Percentiles rank a stretch among this genome's conserved stretches.
These are phyloP conservation scores for Eretmocerus hayati DNA, from an alignment of 2,888 invertebrate genomes.

Conservation along the genomic window DNA sequence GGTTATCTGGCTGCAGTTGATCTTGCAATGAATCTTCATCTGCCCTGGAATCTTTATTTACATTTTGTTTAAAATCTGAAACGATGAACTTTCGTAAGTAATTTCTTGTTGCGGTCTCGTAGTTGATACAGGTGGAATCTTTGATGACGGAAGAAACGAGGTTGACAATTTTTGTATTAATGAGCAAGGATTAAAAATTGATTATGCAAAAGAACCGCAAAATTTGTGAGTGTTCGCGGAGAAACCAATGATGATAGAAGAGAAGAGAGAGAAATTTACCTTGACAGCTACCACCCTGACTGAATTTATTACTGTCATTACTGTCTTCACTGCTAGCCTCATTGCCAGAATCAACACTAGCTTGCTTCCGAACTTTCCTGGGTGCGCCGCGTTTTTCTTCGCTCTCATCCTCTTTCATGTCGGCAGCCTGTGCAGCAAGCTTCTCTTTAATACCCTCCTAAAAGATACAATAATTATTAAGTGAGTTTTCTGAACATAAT, in stretches of 20 bases:
- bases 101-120: background rate
- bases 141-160: no score
- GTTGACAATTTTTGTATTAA: background rate
- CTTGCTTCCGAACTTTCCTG: conserved; percentile 56
- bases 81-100: no score
- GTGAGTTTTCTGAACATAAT: no score
- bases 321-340: conserved; percentile 92
- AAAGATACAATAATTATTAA: conserved; percentile 1
- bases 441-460: conserved; percentile 82
- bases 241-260: no score
- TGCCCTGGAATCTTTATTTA: conserved; percentile 41
- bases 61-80: conserved; percentile 44
- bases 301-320: conserved; percentile 78
- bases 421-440: conserved; percentile 59
- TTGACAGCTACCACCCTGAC: conserved; percentile 56
- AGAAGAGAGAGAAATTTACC: no score
- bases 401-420: conserved; percentile 52
- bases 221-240: background rate
- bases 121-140: background rate
- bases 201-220: no score
- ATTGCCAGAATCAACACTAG: conserved; percentile 77
- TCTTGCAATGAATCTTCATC: conserved; percentile 36
- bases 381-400: conserved; percentile 47
- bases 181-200: no score
- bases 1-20: conserved; percentile 41